Evolutionary conservation across 2,888 invertebrate species (phyloP), one percentile per base, ranked within the genome.

Genomic region (Mystacides longicornis): DNA sequence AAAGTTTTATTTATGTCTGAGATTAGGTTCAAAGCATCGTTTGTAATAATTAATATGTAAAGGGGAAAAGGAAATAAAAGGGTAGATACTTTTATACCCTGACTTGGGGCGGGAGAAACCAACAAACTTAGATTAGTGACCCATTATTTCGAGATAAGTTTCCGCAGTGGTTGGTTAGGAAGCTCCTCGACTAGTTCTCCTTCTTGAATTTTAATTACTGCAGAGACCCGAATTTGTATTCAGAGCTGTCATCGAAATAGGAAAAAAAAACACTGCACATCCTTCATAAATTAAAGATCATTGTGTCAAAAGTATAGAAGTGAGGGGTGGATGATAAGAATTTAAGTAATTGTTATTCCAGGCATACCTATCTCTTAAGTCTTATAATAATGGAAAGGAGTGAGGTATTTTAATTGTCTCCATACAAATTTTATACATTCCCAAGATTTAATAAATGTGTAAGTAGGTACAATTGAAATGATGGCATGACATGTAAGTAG

Each of bases 11-110:
- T n/a, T n/a, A n/a, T n/a, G 11, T 20, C 14, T 27, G 27, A 27
- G 27, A 27, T 11, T 27, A 27, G 11, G 11, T 27, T 27, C 11
- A 7, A 7, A 27, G 27, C 11, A 5, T 27, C 27, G 27, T 27
- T 27, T 27, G 11, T 11, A 19, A 51, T 57, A 58, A 58, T 60
- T 60, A 60, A 55, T 60, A 58, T 60, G 60, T 56, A 60, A 47
- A 56, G 37, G 27, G 54, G 27, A 58, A 55, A 49, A 22, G 23
- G 27, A 23, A 49, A 20, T 42, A 16, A 20, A 45, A 37, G 43
- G 46, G 43, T 45, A 49, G 18, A 53, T 53, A 50, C 22, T 52
- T 54, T 51, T 18, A 49, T 7, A n/a, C n/a, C n/a, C n/a, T n/a
- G n/a, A n/a, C n/a, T n/a, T n/a, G n/a, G n/a, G n/a, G 4, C 3